These are phyloP conservation scores for Hypothenemus hampei DNA, from an alignment of 1,140 invertebrate genomes.

Conservation along the genomic window DNA sequence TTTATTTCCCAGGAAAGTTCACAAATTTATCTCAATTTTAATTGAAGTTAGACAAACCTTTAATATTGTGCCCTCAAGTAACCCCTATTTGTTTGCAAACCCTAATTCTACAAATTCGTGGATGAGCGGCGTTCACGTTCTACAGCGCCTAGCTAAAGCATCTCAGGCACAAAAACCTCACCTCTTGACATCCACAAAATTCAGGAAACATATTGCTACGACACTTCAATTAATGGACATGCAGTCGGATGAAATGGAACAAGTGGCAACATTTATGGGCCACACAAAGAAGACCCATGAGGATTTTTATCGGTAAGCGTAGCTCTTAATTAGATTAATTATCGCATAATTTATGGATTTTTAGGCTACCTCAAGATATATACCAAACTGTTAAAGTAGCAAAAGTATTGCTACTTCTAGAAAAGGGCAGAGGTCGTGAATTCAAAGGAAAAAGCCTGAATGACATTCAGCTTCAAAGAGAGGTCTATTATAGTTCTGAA, in stretches of 20 bases:
- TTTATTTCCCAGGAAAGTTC: conserved; percentile 25
- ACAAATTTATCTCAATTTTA: too few relatives aligned
- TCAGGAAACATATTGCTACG: conserved; percentile 33
- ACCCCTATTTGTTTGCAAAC: conserved; percentile 31
- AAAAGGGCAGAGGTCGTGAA: conserved; percentile 22
- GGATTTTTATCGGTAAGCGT: too few relatives aligned
- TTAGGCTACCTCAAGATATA: conserved; percentile 20
- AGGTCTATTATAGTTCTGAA: conserved; percentile 7
- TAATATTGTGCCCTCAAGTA: too few relatives aligned
- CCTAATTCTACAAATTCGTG: conserved; percentile 22
- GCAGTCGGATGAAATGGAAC: conserved; percentile 28
- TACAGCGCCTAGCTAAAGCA: conserved; percentile 22
- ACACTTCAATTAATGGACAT: conserved; percentile 27
- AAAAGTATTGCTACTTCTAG: conserved; percentile 28
- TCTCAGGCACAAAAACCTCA: conserved; percentile 26
- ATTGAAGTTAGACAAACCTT: too few relatives aligned
- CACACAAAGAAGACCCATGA: too few relatives aligned
- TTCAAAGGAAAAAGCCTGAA: conserved; percentile 27
- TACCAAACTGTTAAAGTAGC: conserved; percentile 26
- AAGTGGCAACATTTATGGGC: conserved; percentile 28
- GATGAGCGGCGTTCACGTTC: conserved; percentile 21
- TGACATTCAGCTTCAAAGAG: conserved; percentile 3
- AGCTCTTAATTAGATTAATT: too few relatives aligned
- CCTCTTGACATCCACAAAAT: conserved; percentile 25
- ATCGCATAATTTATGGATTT: too few relatives aligned